phyloP scores from a whole-genome alignment of 2,888 invertebrate genomes.

The Lepidocyrtoides sp. region DNA sequence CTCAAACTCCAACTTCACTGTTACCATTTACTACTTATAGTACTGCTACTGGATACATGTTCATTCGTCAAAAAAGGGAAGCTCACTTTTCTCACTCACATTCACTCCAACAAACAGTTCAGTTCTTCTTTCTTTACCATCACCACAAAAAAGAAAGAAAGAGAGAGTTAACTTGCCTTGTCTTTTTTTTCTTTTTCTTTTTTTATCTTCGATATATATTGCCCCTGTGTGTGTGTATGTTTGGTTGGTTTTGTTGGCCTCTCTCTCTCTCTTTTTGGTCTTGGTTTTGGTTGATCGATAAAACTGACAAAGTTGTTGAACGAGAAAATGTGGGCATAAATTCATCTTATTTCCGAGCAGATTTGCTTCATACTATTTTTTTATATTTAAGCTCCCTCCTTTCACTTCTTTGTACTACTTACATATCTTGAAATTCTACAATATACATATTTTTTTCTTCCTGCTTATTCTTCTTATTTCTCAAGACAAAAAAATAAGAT shows the following conservation, averaged over 20 bases:
- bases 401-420: background rate
- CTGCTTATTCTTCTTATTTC: conserved; percentile 8
- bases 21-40: background rate
- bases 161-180: conserved; percentile 24
- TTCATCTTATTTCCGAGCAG: conserved; percentile 78
- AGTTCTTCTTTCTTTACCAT: background rate
- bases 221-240: background rate
- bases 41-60: background rate
- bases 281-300: conserved; percentile 72
- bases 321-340: conserved; percentile 78
- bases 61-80: conserved; percentile 23
- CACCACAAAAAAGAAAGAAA: too few species aligned
- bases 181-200: conserved; percentile 33
- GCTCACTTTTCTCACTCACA: conserved; percentile 6
- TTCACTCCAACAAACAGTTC: background rate
- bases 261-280: too few species aligned
- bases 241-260: conserved; percentile 45
- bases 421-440: conserved; percentile 15
- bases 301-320: conserved; percentile 80
- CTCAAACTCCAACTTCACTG: conserved; percentile 6
- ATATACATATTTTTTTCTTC: too few species aligned
- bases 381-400: conserved; percentile 41
- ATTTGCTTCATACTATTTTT: conserved; percentile 62
- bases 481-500: conserved; percentile 20
- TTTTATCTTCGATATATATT: background rate